Conservation (phyloP, 2,113 vertebrate genomes). For the Rhabdomys dilectus region DNA sequence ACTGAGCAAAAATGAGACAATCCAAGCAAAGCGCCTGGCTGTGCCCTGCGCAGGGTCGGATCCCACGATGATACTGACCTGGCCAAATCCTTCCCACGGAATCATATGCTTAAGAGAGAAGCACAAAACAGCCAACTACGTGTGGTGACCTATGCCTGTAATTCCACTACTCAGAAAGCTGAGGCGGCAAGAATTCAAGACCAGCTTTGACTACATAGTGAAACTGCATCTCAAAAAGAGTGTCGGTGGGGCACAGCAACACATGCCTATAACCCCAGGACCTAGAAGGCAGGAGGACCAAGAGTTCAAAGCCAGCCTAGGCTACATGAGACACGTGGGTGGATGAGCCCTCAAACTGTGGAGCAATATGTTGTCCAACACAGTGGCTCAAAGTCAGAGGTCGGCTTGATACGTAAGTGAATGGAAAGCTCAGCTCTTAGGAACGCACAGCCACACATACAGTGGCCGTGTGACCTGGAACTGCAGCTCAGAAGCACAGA, state of each 20-base stretch:
- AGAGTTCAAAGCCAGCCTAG: background rate
- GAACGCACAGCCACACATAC: background rate
- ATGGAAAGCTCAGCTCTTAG: background rate
- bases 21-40: background rate
- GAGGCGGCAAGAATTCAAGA: background rate
- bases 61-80: background rate
- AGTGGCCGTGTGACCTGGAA: background rate
- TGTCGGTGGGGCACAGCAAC: background rate
- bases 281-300: background rate
- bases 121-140: background rate
- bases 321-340: background rate
- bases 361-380: background rate
- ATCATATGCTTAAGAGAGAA: background rate
- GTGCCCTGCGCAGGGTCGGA: background rate
- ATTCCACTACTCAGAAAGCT: background rate
- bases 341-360: background rate
- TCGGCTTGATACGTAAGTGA: background rate
- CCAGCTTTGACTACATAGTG: background rate
- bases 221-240: background rate
- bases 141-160: background rate
- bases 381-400: background rate
- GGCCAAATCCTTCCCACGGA: background rate
- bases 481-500: background rate
- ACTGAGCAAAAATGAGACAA: constrained; percentile 13
- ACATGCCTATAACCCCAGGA: background rate